Evolutionary conservation across 2,888 invertebrate genomes (phyloP), one percentile per base, ranked within the genome.

Genomic region (Emmelina monodactyla): DNA sequence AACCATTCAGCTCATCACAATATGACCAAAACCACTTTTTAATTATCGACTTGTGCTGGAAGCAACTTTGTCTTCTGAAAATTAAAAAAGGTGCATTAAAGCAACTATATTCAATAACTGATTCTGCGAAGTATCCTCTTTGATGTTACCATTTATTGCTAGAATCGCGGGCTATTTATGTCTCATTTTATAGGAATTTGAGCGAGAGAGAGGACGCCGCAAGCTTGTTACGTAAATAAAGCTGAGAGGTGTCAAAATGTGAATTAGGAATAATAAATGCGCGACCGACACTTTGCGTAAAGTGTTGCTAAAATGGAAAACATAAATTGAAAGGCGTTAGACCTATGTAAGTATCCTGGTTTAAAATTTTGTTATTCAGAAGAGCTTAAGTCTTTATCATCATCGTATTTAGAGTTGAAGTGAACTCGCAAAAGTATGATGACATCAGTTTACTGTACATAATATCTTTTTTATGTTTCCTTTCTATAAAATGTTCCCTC

Each of bases 1-100:
- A 58, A 57, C 72, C 53, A 76, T 79, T 78, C 73, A 76, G 61
- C 49, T 59, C 62, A 65, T 66, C 64, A 75, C 71, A 75, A 73
- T 76, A 64, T 70, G 61, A 64, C 66, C 66, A 62, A n/a, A n/a
- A n/a, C n/a, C n/a, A n/a, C n/a, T n/a, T n/a, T n/a, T n/a, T n/a
- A n/a, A n/a, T n/a, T n/a, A n/a, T n/a, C n/a, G n/a, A n/a, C n/a
- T n/a, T n/a, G n/a, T n/a, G n/a, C n/a, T n/a, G n/a, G n/a, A n/a
- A n/a, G n/a, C n/a, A n/a, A n/a, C n/a, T n/a, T n/a, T n/a, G n/a
- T n/a, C n/a, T n/a, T n/a, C n/a, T n/a, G n/a, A n/a, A n/a, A n/a
- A n/a, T n/a, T n/a, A n/a, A n/a, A 25, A 19, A 19, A 9, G 19
- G 38, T 40, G 32, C 37, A 40, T 40, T 38, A 40, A 41, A 45